phyloP scores from a whole-genome alignment of 2,113 vertebrate genomes.

The Nothoprocta pentlandii region DNA sequence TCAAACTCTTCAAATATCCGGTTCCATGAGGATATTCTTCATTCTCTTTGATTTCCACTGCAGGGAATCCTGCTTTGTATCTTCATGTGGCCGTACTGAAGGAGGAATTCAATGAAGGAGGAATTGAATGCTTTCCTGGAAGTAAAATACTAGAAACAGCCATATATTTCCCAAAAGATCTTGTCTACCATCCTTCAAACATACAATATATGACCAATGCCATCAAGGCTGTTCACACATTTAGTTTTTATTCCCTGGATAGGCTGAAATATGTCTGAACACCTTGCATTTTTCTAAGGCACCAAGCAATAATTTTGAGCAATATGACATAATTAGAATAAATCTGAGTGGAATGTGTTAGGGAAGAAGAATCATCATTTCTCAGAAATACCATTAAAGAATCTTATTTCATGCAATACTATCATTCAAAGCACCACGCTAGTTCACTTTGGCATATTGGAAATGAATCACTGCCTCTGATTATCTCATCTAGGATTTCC shows the following conservation, averaged over 20 bases:
- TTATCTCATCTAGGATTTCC: slow-evolving; percentile 40
- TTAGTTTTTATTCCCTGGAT: not conserved
- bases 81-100: not conserved
- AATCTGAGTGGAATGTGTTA: slow-evolving; percentile 6
- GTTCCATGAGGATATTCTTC: not conserved
- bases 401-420: slow-evolving; percentile 52
- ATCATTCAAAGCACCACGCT: slow-evolving; percentile 17
- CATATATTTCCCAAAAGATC: not conserved
- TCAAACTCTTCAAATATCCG: not conserved
- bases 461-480: slow-evolving; percentile 58
- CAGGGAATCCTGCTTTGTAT: not conserved
- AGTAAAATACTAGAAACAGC: not conserved
- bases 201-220: not conserved
- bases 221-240: not conserved
- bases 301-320: slow-evolving; percentile 10
- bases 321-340: slow-evolving; percentile 11
- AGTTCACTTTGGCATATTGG: slow-evolving; percentile 36
- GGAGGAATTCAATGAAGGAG: not conserved
- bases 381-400: slow-evolving; percentile 44
- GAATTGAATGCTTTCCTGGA: not conserved
- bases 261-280: not conserved
- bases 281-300: not conserved
- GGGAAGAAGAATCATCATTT: slow-evolving; percentile 24
- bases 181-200: not conserved
- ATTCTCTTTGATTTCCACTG: not conserved